These are phyloP conservation scores for Prunella himalayana DNA, from an alignment of 2,113 vertebrate species.

Conservation along the genomic window DNA sequence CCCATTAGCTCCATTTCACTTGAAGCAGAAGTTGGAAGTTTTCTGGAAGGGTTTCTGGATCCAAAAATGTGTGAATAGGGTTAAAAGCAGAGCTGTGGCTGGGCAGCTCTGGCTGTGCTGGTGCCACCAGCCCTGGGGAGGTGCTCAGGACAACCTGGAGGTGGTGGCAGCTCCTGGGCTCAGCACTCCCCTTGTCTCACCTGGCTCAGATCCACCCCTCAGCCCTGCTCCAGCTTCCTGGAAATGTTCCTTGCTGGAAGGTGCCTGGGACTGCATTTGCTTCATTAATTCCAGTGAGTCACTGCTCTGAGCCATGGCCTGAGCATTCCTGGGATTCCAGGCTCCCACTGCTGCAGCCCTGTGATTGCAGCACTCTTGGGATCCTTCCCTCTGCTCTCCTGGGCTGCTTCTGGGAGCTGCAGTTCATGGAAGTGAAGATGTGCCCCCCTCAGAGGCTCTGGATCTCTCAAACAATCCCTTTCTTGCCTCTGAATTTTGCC, in stretches of 20 bases:
- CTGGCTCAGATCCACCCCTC: background rate
- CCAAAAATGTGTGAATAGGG: background rate
- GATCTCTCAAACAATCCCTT: background rate
- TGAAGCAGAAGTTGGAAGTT: background rate
- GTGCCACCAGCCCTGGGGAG: background rate
- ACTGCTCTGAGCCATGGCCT: background rate
- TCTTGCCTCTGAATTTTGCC: background rate
- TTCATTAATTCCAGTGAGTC: conserved; percentile 1
- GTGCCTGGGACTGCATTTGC: background rate
- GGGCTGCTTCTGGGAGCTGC: background rate
- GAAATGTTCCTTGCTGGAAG: background rate
- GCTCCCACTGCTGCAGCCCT: background rate
- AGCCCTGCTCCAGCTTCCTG: background rate
- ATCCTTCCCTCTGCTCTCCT: background rate
- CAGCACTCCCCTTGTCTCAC: background rate
- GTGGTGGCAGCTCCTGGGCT: background rate
- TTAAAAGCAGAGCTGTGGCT: background rate
- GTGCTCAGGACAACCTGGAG: background rate
- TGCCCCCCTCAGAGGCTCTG: background rate
- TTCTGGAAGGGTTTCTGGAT: background rate
- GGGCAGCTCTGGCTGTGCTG: background rate
- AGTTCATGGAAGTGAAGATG: background rate
- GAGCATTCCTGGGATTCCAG: conserved; percentile 51
- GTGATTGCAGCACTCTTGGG: background rate
- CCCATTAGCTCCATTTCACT: background rate